A percentile compares a stretch with the other conserved stretches of the same genome.
These are phyloP conservation scores for Coptodon rendalli DNA, from an alignment of 2,113 vertebrate species.

Conservation along the genomic window DNA sequence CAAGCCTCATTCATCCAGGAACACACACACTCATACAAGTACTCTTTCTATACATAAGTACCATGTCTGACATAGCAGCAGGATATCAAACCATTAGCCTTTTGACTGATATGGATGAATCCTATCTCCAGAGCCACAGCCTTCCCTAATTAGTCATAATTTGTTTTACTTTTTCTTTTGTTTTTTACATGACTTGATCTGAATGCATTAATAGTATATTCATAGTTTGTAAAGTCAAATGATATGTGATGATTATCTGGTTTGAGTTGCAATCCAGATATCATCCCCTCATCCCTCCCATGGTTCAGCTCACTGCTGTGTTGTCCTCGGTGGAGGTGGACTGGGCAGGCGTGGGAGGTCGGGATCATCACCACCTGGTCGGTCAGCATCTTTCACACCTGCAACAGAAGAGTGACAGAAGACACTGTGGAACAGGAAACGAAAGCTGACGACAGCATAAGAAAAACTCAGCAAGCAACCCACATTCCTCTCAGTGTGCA, in stretches of 20 bases:
- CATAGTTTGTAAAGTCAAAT: background rate
- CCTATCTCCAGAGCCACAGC: background rate
- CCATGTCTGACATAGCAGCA: background rate
- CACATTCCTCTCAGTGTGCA: background rate
- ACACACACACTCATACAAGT: background rate
- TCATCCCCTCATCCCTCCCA: background rate
- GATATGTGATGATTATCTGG: background rate
- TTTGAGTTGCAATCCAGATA: background rate
- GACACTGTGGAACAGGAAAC: background rate
- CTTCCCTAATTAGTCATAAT: background rate
- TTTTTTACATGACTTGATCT: background rate
- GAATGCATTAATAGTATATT: background rate
- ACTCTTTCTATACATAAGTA: background rate
- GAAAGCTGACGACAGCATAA: background rate
- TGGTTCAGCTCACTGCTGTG: constrained; percentile 59
- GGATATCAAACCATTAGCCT: background rate
- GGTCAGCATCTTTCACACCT: constrained; percentile 45
- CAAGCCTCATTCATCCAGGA: background rate
- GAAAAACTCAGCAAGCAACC: background rate
- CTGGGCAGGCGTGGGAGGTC: constrained; percentile 55
- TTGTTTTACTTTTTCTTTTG: too few relatives aligned
- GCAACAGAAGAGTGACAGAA: background rate
- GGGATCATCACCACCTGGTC: constrained; percentile 6
- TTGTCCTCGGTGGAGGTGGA: constrained; percentile 49
- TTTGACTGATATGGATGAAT: background rate